Base-by-base conservation (phyloP, 1,140 invertebrate genomes). In the Hetaerina americana region DNA sequence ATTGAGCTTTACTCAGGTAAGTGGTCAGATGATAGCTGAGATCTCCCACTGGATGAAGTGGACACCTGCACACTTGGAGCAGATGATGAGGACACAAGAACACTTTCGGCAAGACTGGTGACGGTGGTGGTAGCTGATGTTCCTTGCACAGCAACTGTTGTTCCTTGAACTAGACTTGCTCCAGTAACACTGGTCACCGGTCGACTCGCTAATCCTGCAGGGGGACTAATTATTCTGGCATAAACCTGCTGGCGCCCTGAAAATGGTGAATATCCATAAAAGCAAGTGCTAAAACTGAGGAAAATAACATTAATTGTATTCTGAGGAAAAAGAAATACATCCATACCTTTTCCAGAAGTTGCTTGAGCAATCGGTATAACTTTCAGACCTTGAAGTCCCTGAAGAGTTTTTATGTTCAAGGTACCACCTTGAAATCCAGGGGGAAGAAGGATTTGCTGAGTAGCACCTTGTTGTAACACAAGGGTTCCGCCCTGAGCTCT, bases 351-450 rank as follows among this genome's bases (percentile, higher is more conserved):
- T 10, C 24, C 79, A 0, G 81, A 78, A 0, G 81, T 81, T 68
- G 81, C 77, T 0, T 83, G 79, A 8, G 83, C 83, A 24, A 79
- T 18, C 0, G 86, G 86, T 70, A 89, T 89, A 26, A 90, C 88
- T 77, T 90, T 90, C 10, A 90, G 80, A 12, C 73, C 73, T 27
- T 74, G 73, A 8, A 74, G 40, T 0, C 86, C 87, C 74, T 89
- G 88, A 68, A 90, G 75, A 0, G 87, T 85, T 77, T 90, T 90
- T 0, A 90, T 83, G 75, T 89, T 89, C 5, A 89, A 78, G 8
- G 82, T 80, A 15, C 81, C 81, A 25, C 84, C 84, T 76, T 85
- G 83, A 74, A 85, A 82, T 8, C 82, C 81, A 5, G 81, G 83
- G 26, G 85, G 85, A 26, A 87, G 77, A 66, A 86, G 77, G 70